Base-by-base conservation (phyloP, 2,113 vertebrate genomes). In the Malaclemys terrapin region DNA sequence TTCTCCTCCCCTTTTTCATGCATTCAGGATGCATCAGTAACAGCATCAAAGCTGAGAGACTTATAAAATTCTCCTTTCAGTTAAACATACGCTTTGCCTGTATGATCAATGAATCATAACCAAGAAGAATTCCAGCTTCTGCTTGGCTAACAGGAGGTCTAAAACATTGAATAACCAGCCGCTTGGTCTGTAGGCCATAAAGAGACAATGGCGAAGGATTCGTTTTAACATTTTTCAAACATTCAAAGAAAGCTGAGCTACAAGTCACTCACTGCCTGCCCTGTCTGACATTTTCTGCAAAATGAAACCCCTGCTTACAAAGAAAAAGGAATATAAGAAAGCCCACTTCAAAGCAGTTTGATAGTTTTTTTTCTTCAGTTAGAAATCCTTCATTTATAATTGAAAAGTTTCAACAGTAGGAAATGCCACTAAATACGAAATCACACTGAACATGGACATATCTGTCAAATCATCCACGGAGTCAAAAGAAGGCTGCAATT, bases 41-140 rank as follows among this genome's bases (percentile, higher is more conserved):
- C 79, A 93, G 91, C 92, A 96, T 94, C 95, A 96, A 97, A 96
- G 95, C 93, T 4, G 8, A 16, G 90, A 80, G 85, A 57, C 93
- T 94, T 42, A 88, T 82, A 47, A 97, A 97, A 91, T 62, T 93
- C 89, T 91, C 97, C 82, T 96, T 96, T 83, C 83, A 89, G 84
- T 94, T 93, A 96, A 97, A 97, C 8, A 14, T 91, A 96, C 94
- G 86, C 97, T 97, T 93, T 91, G 94, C 85, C 90, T 97, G 97
- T 98, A 98, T 98, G 98, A 98, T 98, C 98, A 98, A 84, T 98
- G 98, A 98, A 97, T 98, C 98, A 98, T 97, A 98, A 98, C 98
- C 97, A 80, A 97, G 92, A 94, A 62, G 91, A 89, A 93, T 97
- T 95, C 94, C 91, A 87, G 94, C 91, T 94, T 76, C 95, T 94